Percentiles rank a stretch among this genome's conserved stretches.
Evolutionary conservation across 2,888 invertebrate species (phyloP).

Genomic region (Lasioglossum pauxillum): DNA sequence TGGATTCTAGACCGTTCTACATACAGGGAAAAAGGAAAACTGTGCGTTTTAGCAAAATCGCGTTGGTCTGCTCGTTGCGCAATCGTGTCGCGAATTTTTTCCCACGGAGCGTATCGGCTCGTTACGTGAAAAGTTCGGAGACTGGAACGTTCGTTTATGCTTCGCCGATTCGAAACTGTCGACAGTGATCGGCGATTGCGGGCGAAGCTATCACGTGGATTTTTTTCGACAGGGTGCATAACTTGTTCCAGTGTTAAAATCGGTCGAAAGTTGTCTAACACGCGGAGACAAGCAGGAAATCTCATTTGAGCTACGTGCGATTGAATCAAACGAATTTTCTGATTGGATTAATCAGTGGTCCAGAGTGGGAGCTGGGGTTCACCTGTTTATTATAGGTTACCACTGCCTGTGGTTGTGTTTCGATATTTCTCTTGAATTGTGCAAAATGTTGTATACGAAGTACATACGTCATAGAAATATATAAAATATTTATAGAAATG

Average conservation of each 20-base stretch:
- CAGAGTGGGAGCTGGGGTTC: neutral
- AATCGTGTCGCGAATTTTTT: neutral
- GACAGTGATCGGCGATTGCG: neutral
- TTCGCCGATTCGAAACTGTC: constrained; percentile 4
- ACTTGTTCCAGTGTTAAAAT: constrained; percentile 2
- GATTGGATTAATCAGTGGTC: neutral
- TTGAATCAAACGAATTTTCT: neutral
- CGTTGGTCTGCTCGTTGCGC: neutral
- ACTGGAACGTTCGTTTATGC: constrained; percentile 11
- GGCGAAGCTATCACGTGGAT: neutral
- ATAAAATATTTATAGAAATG: neutral
- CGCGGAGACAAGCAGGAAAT: neutral
- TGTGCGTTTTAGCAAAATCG: neutral
- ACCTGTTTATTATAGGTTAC: neutral
- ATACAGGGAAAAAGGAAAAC: neutral
- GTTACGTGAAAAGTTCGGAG: constrained; percentile 12
- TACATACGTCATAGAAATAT: too few relatives aligned
- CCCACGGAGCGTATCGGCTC: neutral
- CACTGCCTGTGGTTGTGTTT: neutral
- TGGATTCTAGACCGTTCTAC: neutral
- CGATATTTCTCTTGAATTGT: neutral
- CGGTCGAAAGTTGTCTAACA: neutral
- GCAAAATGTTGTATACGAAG: neutral
- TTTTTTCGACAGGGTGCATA: neutral
- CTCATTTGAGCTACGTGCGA: neutral